phyloP scores from a whole-genome alignment of 2,113 vertebrate species.

The Cacatua alba region DNA sequence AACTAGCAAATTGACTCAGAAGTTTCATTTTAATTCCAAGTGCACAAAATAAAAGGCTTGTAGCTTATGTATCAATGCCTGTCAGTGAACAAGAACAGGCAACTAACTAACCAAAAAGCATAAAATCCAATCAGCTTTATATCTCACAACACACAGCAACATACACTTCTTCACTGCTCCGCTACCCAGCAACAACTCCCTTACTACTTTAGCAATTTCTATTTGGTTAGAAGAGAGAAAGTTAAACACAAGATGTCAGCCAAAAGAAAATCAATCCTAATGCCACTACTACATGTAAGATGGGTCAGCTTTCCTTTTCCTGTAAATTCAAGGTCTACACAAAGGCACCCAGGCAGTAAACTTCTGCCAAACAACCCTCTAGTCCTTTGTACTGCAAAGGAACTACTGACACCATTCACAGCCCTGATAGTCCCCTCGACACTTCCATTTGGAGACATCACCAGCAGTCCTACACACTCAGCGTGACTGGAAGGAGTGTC shows the following conservation, averaged over 20 bases:
- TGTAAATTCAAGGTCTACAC: neutral
- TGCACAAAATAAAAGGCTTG: neutral
- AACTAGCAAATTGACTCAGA: neutral
- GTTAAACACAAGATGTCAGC: neutral
- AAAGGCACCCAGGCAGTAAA: neutral
- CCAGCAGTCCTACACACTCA: neutral
- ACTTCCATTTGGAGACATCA: neutral
- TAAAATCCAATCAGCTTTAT: neutral
- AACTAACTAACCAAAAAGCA: neutral
- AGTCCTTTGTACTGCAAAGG: neutral
- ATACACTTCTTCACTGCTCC: neutral
- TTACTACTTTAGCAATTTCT: neutral
- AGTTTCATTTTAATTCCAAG: neutral
- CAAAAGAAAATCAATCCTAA: neutral
- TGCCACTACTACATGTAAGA: neutral
- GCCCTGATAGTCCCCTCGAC: neutral
- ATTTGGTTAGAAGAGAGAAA: neutral
- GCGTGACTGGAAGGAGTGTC: neutral
- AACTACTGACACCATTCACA: rapidly evolving
- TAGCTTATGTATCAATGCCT: neutral
- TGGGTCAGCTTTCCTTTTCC: neutral
- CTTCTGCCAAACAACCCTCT: neutral
- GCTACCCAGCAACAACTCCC: neutral
- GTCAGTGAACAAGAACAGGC: neutral
- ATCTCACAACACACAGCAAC: neutral